Evolutionary conservation across 2,797 vertebrate genomes (phyloP).

Genomic region (Notolabrus celidotus): DNA sequence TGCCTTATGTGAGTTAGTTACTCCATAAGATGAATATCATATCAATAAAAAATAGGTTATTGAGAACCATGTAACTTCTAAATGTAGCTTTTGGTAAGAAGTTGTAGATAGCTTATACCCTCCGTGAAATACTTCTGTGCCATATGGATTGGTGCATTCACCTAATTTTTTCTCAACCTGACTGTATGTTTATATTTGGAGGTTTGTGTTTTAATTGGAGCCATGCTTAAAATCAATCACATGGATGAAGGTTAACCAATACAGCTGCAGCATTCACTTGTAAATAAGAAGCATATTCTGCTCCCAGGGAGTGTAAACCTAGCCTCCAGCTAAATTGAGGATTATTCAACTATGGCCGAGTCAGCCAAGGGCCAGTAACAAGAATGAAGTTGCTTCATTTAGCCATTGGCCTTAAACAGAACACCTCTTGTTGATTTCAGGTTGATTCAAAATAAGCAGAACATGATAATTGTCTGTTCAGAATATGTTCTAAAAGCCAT

Average conservation of each 20-base stretch:
- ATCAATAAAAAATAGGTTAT: too few species aligned
- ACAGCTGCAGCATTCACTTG: constrained; percentile 16
- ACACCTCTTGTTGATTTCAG: neutral
- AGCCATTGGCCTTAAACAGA: neutral
- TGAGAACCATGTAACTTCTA: too few species aligned
- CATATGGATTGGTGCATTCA: too few species aligned
- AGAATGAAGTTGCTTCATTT: neutral
- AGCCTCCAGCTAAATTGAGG: constrained; percentile 25
- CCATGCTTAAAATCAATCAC: neutral
- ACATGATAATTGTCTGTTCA: neutral
- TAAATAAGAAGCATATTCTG: constrained; percentile 8
- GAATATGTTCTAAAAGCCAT: neutral
- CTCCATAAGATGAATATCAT: too few species aligned
- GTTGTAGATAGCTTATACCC: too few species aligned
- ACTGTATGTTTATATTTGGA: neutral
- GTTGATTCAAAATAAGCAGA: constrained; percentile 6
- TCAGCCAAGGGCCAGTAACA: neutral
- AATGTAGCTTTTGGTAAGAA: too few species aligned
- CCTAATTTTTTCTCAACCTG: neutral
- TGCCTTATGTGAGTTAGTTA: too few species aligned
- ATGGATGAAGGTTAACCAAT: constrained; percentile 15
- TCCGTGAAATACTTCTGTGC: too few species aligned
- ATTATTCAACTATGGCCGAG: neutral
- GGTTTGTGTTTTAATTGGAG: neutral
- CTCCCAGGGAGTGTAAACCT: neutral